phyloP scores from a whole-genome alignment of 1,140 invertebrate species.

The Zaprionus inermis region DNA sequence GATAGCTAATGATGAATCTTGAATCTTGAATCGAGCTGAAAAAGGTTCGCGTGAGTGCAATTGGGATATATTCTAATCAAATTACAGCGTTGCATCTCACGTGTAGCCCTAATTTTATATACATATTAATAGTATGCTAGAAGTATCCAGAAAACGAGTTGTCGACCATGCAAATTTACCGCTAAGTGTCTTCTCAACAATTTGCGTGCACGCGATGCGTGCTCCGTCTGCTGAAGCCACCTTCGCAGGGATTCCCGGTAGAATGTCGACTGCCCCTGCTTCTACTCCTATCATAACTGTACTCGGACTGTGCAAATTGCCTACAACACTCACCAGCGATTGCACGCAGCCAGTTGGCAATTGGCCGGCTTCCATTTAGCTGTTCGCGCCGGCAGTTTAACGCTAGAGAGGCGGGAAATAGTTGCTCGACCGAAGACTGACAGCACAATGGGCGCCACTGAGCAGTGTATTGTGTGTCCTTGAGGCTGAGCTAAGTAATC shows the following conservation, averaged over 20 bases:
- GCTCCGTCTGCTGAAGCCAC: background rate
- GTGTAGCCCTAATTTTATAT: background rate
- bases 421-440: background rate
- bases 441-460: background rate
- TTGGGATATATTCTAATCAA: background rate
- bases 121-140: background rate
- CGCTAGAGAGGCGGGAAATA: background rate
- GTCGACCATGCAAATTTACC: conserved; percentile 8
- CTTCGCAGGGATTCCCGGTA: conserved; percentile 10
- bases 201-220: conserved; percentile 26
- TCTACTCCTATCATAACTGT: background rate
- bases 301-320: background rate
- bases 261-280: conserved; percentile 10
- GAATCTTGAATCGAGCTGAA: background rate
- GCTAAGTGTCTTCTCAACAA: conserved; percentile 4
- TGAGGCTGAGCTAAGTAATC: background rate
- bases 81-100: background rate
- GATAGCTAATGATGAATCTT: background rate
- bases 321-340: too few relatives aligned
- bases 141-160: background rate
- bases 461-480: background rate
- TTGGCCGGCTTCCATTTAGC: background rate
- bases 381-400: background rate
- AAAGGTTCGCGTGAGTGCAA: background rate
- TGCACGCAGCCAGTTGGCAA: background rate